Base-by-base conservation (phyloP, 92 coral and sea anemone species). In the Epizoanthus stellaris region DNA sequence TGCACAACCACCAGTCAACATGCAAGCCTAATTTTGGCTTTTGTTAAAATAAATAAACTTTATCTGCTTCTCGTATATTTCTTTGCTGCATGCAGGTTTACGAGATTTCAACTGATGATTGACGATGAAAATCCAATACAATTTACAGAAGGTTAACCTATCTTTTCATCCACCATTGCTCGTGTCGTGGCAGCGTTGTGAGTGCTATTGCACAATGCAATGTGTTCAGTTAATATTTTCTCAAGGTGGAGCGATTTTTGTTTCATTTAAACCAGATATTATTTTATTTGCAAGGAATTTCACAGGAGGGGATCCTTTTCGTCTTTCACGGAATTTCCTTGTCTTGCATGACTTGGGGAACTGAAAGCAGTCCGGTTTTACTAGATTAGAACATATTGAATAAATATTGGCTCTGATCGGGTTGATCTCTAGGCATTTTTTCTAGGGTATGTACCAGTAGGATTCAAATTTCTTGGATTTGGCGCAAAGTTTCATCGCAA, bases 321-420 rank as follows among this genome's bases (percentile, higher is more conserved):
- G 13, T 77, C 82, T 39, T 77, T 40, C 60, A 15, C 39, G 83
- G 83, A 63, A 63, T 59, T 76, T 76, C 69, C 53, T 59, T 59
- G 39, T 38, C 17, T n/a, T 62, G 67, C 57, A 45, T 63, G 60
- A 19, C 57, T 59, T 10, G 82, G 36, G 56, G 25, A 39, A n/a
- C n/a, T n/a, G n/a, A n/a, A 59, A 77, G 52, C 23, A 25, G 71
- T 63, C 19, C 43, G 40, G 20, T 63, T 39, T 79, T 70, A 17
- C 82, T 60, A 36, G 30, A 10, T 61, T 53, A 20, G 8, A 77
- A 34, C 64, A 36, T 60, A 15, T 11, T n/a, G 7, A 47, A 20
- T 23, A 36, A 23, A 19, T 73, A 73, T 73, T 53, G 25, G 23
- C n/a, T 73, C 43, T 69, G 34, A 17, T 10, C 58, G 20, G 12